Percentiles rank a stretch among this genome's conserved stretches.
Conservation (phyloP, 2,888 invertebrate species). For the Cheilosia vernalis region DNA sequence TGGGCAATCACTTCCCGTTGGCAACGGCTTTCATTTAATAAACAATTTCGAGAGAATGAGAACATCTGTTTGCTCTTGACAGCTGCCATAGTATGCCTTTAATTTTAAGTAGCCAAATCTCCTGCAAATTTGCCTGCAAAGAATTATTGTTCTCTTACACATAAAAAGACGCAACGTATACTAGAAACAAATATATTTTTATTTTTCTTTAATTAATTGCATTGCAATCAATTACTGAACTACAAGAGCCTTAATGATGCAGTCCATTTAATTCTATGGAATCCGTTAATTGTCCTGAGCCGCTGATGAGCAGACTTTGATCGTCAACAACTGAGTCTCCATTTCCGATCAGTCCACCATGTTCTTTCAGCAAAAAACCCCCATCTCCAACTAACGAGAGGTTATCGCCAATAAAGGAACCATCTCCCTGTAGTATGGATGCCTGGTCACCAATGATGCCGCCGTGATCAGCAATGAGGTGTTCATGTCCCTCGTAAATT, state of each 20-base stretch:
- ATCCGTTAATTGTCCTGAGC: background rate
- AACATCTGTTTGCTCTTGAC: too few relatives aligned
- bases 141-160: too few relatives aligned
- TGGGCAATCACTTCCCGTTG: too few relatives aligned
- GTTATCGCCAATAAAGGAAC: conserved; percentile 21
- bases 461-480: conserved; percentile 1
- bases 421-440: conserved; percentile 1
- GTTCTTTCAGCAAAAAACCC: conserved; percentile 10
- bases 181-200: background rate
- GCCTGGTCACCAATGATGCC: conserved; percentile 8
- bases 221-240: background rate
- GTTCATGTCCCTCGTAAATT: conserved; percentile 11
- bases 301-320: background rate
- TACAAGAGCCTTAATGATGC: background rate
- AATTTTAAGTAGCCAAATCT: too few relatives aligned
- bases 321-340: background rate
- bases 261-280: conserved; percentile 19
- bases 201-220: background rate
- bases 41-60: too few relatives aligned
- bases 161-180: too few relatives aligned
- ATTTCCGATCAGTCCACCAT: conserved; percentile 13
- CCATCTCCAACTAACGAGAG: conserved; percentile 1
- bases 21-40: too few relatives aligned
- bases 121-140: too few relatives aligned
- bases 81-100: too few relatives aligned